phyloP scores from a whole-genome alignment of 2,888 invertebrate species.

The Nemotelus nigrinus region DNA sequence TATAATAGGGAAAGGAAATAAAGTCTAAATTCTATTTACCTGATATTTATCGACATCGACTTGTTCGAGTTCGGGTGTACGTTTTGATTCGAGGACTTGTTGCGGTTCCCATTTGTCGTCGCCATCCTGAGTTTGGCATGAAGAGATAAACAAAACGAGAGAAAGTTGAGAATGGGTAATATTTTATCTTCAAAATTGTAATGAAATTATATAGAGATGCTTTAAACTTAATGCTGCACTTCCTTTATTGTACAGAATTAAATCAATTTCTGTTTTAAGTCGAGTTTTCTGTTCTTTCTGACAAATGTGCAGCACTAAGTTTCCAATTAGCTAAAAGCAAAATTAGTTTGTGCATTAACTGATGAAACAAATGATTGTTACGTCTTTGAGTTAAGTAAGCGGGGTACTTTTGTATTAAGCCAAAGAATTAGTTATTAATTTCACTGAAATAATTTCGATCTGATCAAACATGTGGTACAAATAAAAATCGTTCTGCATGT shows the following conservation, averaged over 20 bases:
- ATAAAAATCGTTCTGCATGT: background rate
- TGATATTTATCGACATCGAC: constrained; percentile 85
- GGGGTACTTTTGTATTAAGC: background rate
- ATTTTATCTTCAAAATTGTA: no score
- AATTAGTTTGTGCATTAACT: no score
- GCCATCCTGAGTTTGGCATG: constrained; percentile 17
- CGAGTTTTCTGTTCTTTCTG: background rate
- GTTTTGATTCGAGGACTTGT: constrained; percentile 64
- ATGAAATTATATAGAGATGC: no score
- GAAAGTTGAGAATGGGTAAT: no score
- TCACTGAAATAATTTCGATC: constrained; percentile 7
- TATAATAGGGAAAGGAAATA: background rate
- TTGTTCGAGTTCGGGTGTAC: constrained; percentile 81
- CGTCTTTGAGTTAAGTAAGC: background rate
- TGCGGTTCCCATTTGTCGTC: constrained; percentile 73
- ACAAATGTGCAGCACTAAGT: background rate
- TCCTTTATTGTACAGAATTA: background rate
- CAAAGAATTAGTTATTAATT: background rate
- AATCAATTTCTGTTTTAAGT: background rate
- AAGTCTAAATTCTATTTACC: constrained; percentile 61
- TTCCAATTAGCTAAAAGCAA: background rate
- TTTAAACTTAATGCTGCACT: background rate
- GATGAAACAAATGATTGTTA: no score
- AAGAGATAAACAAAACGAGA: background rate
- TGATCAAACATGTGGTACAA: background rate